A percentile compares a stretch with the other conserved stretches of the same genome.
phyloP scores from a whole-genome alignment of 2,888 invertebrate species.

The Dione vanillae region DNA sequence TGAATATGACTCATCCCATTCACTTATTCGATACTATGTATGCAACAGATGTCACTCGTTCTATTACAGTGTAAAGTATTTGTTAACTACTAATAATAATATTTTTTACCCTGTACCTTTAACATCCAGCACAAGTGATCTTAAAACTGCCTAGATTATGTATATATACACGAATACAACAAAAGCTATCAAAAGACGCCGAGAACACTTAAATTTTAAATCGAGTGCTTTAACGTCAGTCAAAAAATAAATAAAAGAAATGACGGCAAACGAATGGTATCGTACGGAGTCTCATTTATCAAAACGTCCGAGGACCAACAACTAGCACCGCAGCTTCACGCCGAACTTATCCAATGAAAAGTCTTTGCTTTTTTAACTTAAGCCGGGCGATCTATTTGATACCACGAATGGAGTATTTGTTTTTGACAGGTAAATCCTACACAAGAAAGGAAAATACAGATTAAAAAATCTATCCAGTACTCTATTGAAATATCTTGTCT shows the following conservation, averaged over 20 bases:
- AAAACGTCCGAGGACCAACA: slow-evolving; percentile 65
- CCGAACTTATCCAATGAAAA: slow-evolving; percentile 63
- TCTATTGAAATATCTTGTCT: background rate
- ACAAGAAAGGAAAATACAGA: slow-evolving; percentile 19
- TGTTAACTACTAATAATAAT: no score
- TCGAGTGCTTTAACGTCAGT: background rate
- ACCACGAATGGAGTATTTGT: slow-evolving; percentile 59
- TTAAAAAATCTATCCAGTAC: background rate
- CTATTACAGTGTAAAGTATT: background rate
- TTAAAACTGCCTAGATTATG: background rate
- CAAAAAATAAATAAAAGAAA: slow-evolving; percentile 54
- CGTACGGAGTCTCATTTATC: slow-evolving; percentile 77
- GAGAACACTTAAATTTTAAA: background rate
- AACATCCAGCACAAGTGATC: background rate
- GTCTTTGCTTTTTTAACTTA: slow-evolving; percentile 47
- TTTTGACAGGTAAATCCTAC: slow-evolving; percentile 57
- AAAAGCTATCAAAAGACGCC: background rate
- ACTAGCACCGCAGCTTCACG: slow-evolving; percentile 48
- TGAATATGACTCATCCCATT: slow-evolving; percentile 57
- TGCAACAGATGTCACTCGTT: slow-evolving; percentile 57
- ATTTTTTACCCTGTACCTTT: background rate
- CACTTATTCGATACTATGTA: slow-evolving; percentile 54
- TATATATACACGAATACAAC: background rate
- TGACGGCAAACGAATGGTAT: slow-evolving; percentile 66
- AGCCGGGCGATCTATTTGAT: slow-evolving; percentile 58